Percentiles rank a stretch among this genome's conserved stretches.
Evolutionary conservation across 2,113 vertebrate species (phyloP).

Genomic region (Astur gentilis): DNA sequence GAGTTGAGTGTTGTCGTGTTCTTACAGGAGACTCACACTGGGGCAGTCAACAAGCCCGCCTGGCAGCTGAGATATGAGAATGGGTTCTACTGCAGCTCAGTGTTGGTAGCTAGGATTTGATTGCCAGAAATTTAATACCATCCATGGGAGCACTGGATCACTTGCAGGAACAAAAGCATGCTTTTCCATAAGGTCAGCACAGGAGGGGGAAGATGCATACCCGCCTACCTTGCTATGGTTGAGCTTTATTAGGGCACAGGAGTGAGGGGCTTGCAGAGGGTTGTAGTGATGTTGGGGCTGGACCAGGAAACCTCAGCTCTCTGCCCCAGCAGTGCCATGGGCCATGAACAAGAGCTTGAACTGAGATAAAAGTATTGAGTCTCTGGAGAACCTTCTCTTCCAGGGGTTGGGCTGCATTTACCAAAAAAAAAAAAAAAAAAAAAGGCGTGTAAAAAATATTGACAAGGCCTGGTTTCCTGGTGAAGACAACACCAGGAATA

Average conservation of each 20-base stretch:
- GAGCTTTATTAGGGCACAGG: neutral
- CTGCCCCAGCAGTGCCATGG: neutral
- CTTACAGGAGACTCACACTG: neutral
- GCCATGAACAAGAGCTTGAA: neutral
- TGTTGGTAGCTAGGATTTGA: neutral
- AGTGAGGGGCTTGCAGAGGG: neutral
- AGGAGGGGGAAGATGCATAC: neutral
- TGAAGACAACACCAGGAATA: neutral
- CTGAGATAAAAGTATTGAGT: neutral
- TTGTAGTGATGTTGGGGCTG: neutral
- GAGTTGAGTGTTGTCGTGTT: neutral
- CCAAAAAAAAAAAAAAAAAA: neutral
- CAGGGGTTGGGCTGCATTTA: neutral
- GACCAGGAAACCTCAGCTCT: neutral
- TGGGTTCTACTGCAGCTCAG: accelerated
- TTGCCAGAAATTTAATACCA: neutral
- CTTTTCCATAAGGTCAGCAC: neutral
- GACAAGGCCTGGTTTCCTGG: neutral
- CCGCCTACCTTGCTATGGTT: neutral
- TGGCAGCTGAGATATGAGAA: neutral
- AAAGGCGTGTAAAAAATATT: accelerated
- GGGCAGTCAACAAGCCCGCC: neutral
- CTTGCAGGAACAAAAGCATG: neutral
- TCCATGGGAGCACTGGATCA: neutral
- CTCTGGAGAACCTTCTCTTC: neutral